Evolutionary conservation across 2,113 vertebrate genomes (phyloP), one percentile per base, ranked within the genome.

Genomic region (Cynocephalus volans): DNA sequence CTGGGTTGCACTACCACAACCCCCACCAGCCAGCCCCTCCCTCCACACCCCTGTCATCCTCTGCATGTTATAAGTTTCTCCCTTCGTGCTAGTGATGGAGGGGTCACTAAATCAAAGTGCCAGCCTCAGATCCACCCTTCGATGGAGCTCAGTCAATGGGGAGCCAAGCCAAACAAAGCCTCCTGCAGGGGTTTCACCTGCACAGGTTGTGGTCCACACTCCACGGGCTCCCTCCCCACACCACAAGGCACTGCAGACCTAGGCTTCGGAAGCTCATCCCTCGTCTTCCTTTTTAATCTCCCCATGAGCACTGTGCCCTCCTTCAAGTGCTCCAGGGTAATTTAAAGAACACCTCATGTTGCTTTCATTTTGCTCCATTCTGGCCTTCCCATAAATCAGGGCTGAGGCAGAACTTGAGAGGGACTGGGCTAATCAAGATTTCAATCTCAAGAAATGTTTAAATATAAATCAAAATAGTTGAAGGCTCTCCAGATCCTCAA

Each of bases 401-500:
- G 82, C 91, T 97, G 93, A 98, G 98, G 98, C 97, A 90, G 97
- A 98, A 98, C 91, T 97, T 97, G 97, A 98, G 98, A 98, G 97
- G 97, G 97, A 98, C 98, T 97, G 94, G 97, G 98, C 98, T 98
- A 98, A 99, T 99, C 98, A 99, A 98, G 98, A 98, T 95, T 98
- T 97, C 98, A 98, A 98, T 98, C 98, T 98, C 97, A 86, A 98
- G 94, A 98, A 98, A 98, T 98, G 98, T 98, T 98, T 99, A 99
- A 98, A 98, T 98, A 98, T 98, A 98, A 98, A 99, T 99, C 98
- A 99, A 98, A 98, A 98, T 98, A 98, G 97, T 98, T 97, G 98
- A 98, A 98, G 95, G 97, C 96, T 98, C 96, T 98, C 98, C 97
- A 98, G 98, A 98, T 98, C 97, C 98, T 98, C 98, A 97, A 97